Percentiles rank a stretch among this genome's conserved stretches.
Evolutionary conservation across 1,140 invertebrate species (phyloP).

Genomic region (Megalonaias nervosa): DNA sequence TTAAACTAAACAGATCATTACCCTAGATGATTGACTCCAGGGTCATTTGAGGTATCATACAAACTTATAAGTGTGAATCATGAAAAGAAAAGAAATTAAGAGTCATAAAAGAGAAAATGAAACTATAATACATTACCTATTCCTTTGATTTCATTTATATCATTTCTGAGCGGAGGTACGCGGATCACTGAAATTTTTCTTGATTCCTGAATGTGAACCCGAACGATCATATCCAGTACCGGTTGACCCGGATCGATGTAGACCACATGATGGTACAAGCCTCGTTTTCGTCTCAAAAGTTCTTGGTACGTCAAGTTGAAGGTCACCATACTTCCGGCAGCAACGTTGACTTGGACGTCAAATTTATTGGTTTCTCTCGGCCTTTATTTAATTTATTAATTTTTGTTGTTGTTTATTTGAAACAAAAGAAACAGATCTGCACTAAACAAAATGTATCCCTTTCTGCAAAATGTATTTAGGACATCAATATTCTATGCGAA

Average conservation of each 20-base stretch:
- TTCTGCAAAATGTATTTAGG: too few species aligned
- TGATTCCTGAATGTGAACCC: conserved; percentile 38
- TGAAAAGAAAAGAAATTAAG: too few species aligned
- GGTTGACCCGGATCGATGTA: conserved; percentile 56
- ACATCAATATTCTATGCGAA: too few species aligned
- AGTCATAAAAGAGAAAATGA: too few species aligned
- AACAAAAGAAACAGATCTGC: too few species aligned
- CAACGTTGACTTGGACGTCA: conserved; percentile 57
- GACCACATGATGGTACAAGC: conserved; percentile 53
- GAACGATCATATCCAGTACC: conserved; percentile 47
- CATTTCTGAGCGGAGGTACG: conserved; percentile 33
- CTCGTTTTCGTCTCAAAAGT: conserved; percentile 46
- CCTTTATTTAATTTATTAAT: conserved; percentile 16
- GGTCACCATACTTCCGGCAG: conserved; percentile 48
- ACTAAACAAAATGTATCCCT: too few species aligned
- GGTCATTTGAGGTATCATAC: too few species aligned
- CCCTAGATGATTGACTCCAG: too few species aligned
- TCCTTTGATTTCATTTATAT: background rate
- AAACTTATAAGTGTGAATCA: too few species aligned
- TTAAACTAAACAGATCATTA: too few species aligned
- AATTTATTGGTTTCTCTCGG: conserved; percentile 60
- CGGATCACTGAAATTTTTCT: conserved; percentile 24
- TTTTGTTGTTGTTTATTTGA: too few species aligned
- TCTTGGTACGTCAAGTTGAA: conserved; percentile 61
- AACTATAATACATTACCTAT: too few species aligned